phyloP scores from a whole-genome alignment of 2,113 vertebrate species.

The Corythoichthys haematopterus region DNA sequence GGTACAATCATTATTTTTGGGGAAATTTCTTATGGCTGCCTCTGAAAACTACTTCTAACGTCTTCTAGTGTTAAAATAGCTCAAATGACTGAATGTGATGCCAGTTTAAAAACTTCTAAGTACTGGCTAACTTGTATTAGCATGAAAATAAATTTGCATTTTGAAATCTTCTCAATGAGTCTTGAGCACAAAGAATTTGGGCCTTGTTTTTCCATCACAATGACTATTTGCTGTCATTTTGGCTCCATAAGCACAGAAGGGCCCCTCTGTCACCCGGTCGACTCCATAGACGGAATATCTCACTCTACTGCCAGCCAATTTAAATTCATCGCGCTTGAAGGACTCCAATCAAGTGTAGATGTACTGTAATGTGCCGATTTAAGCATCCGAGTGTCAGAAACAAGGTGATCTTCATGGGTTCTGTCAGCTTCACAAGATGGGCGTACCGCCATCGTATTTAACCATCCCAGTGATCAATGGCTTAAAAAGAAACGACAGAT shows the following conservation, averaged over 20 bases:
- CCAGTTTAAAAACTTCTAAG: too few species aligned
- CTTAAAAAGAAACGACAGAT: constrained; percentile 4
- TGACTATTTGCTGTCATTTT: not conserved
- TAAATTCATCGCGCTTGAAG: constrained; percentile 47
- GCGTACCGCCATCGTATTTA: constrained; percentile 30
- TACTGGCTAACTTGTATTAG: too few species aligned
- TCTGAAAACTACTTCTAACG: too few species aligned
- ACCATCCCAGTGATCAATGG: constrained; percentile 2
- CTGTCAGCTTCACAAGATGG: constrained; percentile 34
- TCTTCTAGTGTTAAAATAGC: too few species aligned
- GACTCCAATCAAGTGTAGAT: constrained; percentile 44
- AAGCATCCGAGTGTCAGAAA: constrained; percentile 26
- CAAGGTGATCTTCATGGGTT: constrained; percentile 48
- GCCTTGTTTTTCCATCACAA: not conserved
- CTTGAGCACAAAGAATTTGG: not conserved
- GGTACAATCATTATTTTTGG: too few species aligned
- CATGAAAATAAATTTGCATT: not conserved
- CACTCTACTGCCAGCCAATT: constrained; percentile 25
- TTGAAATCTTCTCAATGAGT: not conserved
- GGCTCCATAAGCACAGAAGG: constrained; percentile 5
- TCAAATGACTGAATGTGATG: too few species aligned
- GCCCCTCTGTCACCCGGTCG: constrained; percentile 12
- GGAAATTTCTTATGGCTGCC: too few species aligned
- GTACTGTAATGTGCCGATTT: constrained; percentile 25
- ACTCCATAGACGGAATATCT: constrained; percentile 20